Percentiles rank a stretch among this genome's conserved stretches.
These are phyloP conservation scores for Pasiphila rectangulata DNA, from an alignment of 2,888 invertebrate genomes.

Conservation along the genomic window DNA sequence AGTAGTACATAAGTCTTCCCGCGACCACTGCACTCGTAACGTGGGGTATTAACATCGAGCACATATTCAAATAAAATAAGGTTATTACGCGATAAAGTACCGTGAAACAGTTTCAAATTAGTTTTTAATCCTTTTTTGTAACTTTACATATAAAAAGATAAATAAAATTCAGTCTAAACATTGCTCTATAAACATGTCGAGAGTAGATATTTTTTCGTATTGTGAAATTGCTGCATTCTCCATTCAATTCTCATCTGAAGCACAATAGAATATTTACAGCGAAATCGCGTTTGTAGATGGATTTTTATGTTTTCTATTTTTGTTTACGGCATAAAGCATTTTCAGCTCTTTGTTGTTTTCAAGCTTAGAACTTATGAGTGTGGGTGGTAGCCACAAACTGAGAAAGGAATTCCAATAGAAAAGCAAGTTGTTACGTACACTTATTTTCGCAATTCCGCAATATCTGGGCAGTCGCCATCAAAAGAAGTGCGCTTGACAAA, in stretches of 20 bases:
- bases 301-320: slow-evolving; percentile 16
- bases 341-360: slow-evolving; percentile 3
- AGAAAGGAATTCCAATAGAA: not conserved
- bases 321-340: not conserved
- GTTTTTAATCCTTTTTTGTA: too few relatives aligned
- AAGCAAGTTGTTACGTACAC: not conserved
- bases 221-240: slow-evolving; percentile 15
- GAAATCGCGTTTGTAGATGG: slow-evolving; percentile 25
- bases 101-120: too few relatives aligned
- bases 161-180: not conserved
- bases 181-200: too few relatives aligned
- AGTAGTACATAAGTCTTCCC: too few relatives aligned
- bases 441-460: slow-evolving; percentile 2
- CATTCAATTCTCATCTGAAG: slow-evolving; percentile 21
- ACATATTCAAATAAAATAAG: too few relatives aligned
- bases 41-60: too few relatives aligned
- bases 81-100: too few relatives aligned
- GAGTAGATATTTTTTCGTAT: not conserved
- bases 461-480: slow-evolving; percentile 6
- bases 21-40: too few relatives aligned
- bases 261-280: slow-evolving; percentile 18
- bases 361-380: slow-evolving; percentile 1
- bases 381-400: not conserved
- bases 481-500: not conserved
- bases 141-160: too few relatives aligned